A percentile compares a stretch with the other conserved stretches of the same genome.
These are phyloP conservation scores for Bucorvus abyssinicus DNA, from an alignment of 2,797 vertebrate species.

Conservation along the genomic window DNA sequence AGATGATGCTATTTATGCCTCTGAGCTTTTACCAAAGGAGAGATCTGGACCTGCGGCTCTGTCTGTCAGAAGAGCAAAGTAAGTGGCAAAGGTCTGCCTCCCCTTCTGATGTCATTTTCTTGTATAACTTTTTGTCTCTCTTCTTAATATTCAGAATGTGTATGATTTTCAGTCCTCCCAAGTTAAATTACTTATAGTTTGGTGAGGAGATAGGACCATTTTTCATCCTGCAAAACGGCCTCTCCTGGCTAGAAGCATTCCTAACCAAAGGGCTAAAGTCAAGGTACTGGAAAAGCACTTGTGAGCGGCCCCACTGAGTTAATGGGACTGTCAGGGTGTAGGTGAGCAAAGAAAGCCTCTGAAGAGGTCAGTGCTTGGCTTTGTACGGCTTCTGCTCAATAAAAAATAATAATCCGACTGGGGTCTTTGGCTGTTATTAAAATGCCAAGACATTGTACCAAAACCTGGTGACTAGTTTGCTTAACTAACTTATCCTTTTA, in stretches of 20 bases:
- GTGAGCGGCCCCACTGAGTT: neutral
- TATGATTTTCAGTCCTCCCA: neutral
- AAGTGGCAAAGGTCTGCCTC: neutral
- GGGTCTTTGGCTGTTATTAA: neutral
- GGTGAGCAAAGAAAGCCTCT: neutral
- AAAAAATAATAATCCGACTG: neutral
- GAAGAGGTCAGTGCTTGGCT: neutral
- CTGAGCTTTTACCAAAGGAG: slow-evolving; percentile 57
- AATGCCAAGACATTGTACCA: neutral
- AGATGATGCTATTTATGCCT: slow-evolving; percentile 58
- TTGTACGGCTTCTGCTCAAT: neutral
- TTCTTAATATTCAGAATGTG: neutral
- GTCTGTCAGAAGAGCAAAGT: slow-evolving; percentile 88
- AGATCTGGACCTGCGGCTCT: slow-evolving; percentile 76
- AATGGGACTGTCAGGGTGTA: neutral
- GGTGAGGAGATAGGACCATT: fast-evolving
- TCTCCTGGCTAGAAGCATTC: neutral
- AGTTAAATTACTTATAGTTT: neutral
- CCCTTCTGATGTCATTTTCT: neutral
- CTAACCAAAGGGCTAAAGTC: neutral
- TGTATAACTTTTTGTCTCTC: neutral
- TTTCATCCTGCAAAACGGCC: neutral
- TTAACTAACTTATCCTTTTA: neutral
- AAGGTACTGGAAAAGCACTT: neutral
- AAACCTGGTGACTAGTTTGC: neutral